These are phyloP conservation scores for Trinorchestia longiramus DNA, from an alignment of 1,140 invertebrate species.

Conservation along the genomic window DNA sequence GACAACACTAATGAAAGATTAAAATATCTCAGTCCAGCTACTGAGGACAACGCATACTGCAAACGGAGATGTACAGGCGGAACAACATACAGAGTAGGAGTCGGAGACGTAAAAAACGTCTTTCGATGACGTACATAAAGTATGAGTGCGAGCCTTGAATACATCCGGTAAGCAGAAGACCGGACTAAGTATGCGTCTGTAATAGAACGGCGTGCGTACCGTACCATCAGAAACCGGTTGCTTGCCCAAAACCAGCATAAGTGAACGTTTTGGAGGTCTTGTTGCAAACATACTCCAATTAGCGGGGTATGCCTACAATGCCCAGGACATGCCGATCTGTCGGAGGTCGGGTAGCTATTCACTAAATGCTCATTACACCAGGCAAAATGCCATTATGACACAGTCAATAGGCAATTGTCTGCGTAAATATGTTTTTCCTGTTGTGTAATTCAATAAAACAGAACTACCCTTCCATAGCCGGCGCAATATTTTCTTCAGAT, in stretches of 20 bases:
- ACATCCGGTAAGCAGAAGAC: background rate
- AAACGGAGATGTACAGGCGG: background rate
- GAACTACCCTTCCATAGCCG: background rate
- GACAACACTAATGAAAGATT: background rate
- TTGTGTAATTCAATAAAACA: conserved; percentile 38
- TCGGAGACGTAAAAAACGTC: background rate
- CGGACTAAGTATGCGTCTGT: background rate
- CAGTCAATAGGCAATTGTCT: conserved; percentile 7
- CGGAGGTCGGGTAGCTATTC: conserved; percentile 27
- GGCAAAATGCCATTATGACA: conserved; percentile 29
- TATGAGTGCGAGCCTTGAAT: background rate
- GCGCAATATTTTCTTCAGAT: conserved; percentile 30
- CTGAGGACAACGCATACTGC: background rate
- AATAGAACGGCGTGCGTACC: background rate
- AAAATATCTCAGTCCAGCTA: background rate
- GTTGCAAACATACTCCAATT: conserved; percentile 14
- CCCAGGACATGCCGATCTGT: conserved; percentile 38
- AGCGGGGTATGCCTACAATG: conserved; percentile 39
- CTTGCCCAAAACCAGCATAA: background rate
- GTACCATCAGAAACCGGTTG: background rate
- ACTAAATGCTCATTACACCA: conserved; percentile 46
- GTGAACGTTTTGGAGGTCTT: background rate
- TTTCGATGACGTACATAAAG: background rate
- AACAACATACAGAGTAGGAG: background rate
- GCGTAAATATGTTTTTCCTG: conserved; percentile 21